Conservation (phyloP, 2,888 invertebrate genomes). For the Apotomis betuletana region DNA sequence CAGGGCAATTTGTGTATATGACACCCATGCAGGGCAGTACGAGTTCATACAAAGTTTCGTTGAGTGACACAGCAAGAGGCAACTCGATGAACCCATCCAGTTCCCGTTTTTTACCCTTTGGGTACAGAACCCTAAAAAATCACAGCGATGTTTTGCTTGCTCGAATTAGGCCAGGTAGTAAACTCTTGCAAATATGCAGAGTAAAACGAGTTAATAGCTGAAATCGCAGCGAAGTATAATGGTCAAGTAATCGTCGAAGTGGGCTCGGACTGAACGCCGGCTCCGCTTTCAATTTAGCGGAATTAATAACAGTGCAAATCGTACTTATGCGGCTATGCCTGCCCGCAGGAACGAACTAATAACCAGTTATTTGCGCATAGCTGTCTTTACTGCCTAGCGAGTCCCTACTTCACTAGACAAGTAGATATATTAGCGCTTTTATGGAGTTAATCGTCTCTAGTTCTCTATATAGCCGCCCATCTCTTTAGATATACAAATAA, state of each 20-base stretch:
- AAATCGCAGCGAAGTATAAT: slow-evolving; percentile 22
- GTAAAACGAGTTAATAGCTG: slow-evolving; percentile 12
- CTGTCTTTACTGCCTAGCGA: slow-evolving; percentile 34
- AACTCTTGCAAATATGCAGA: slow-evolving; percentile 10
- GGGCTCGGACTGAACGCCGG: slow-evolving; percentile 19
- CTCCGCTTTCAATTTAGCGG: slow-evolving; percentile 66
- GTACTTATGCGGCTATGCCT: slow-evolving; percentile 43
- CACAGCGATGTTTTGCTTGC: too few species aligned
- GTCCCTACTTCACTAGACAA: slow-evolving; percentile 17
- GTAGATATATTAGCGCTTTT: slow-evolving; percentile 18
- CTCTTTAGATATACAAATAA: slow-evolving; percentile 15
- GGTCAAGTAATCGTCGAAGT: slow-evolving; percentile 22
- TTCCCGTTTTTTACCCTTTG: too few species aligned
- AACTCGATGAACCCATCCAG: too few species aligned
- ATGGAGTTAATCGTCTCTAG: slow-evolving; percentile 11
- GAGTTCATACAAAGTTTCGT: too few species aligned
- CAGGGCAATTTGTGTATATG: too few species aligned
- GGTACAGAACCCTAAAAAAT: too few species aligned
- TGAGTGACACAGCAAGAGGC: too few species aligned
- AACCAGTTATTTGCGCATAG: slow-evolving; percentile 51
- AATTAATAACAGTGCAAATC: slow-evolving; percentile 70
- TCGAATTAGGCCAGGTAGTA: not conserved
- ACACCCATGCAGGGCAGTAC: not conserved
- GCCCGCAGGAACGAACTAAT: slow-evolving; percentile 44
- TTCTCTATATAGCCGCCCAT: not conserved